phyloP scores from a whole-genome alignment of 1,140 invertebrate species.

The Trichogramma pretiosum region DNA sequence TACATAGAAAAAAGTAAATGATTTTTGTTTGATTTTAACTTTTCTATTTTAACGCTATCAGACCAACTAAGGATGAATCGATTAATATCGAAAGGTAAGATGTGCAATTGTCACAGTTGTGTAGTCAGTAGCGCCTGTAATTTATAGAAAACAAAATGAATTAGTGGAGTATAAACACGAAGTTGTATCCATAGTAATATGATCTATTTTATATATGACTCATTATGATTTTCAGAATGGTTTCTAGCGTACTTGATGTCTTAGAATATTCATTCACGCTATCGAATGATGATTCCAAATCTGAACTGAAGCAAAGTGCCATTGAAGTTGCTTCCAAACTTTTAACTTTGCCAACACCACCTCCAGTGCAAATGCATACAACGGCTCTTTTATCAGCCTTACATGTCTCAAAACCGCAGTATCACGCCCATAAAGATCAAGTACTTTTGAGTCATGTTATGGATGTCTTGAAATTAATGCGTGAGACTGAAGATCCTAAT shows the following conservation, averaged over 20 bases:
- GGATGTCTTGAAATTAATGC: slow-evolving; percentile 57
- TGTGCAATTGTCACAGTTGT: slow-evolving; percentile 1
- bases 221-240: slow-evolving; percentile 52
- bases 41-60: slow-evolving; percentile 33
- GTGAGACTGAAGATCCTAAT: slow-evolving; percentile 45
- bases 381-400: slow-evolving; percentile 74
- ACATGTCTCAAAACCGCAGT: slow-evolving; percentile 60
- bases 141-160: no score
- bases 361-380: slow-evolving; percentile 66
- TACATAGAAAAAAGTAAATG: no score
- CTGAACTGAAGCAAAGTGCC: slow-evolving; percentile 48
- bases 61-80: slow-evolving; percentile 38
- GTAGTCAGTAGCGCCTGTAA: neutral
- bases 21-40: no score
- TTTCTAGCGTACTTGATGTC: slow-evolving; percentile 66
- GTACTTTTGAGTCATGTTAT: slow-evolving; percentile 72
- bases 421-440: slow-evolving; percentile 84
- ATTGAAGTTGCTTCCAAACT: slow-evolving; percentile 68
- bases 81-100: slow-evolving; percentile 43
- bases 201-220: slow-evolving; percentile 10
- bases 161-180: no score
- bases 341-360: slow-evolving; percentile 74
- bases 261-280: slow-evolving; percentile 59
- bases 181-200: no score
- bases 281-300: slow-evolving; percentile 38